These are phyloP conservation scores for Xanthostigma xanthostigma DNA, from an alignment of 2,888 invertebrate species.

Conservation along the genomic window DNA sequence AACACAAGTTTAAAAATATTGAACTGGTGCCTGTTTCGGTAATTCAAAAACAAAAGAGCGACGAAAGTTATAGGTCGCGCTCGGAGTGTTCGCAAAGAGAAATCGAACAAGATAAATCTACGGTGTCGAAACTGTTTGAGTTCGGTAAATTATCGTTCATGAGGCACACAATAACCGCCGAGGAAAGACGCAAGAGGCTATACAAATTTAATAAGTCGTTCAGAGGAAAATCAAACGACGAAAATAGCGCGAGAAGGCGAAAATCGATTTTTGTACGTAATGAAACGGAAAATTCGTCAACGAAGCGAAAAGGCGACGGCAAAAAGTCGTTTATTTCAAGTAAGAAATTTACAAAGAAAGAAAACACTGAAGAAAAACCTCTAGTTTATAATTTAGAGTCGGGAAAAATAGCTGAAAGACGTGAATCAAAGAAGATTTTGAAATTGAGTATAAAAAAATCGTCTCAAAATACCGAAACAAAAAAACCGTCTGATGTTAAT, in stretches of 20 bases:
- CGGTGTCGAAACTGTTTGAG: background rate
- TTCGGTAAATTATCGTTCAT: background rate
- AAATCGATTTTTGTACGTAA: no score
- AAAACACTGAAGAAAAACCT: background rate
- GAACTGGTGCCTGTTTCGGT: constrained; percentile 2
- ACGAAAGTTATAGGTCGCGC: background rate
- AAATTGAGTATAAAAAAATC: background rate
- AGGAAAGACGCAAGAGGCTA: background rate
- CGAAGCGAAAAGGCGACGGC: background rate
- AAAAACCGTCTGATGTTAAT: background rate
- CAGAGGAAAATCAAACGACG: no score
- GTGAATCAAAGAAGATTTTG: background rate
- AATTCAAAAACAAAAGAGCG: background rate
- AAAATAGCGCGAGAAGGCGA: no score
- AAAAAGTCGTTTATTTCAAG: background rate
- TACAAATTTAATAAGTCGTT: background rate
- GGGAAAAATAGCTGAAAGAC: background rate
- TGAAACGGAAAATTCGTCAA: no score
- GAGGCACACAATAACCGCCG: background rate
- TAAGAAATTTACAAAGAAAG: background rate
- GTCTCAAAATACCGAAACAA: no score
- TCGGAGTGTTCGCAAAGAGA: background rate
- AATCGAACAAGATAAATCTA: background rate
- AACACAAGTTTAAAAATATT: constrained; percentile 3
- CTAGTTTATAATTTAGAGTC: background rate